phyloP scores from a whole-genome alignment of 2,888 invertebrate genomes.

The Lasioglossum calceatum region DNA sequence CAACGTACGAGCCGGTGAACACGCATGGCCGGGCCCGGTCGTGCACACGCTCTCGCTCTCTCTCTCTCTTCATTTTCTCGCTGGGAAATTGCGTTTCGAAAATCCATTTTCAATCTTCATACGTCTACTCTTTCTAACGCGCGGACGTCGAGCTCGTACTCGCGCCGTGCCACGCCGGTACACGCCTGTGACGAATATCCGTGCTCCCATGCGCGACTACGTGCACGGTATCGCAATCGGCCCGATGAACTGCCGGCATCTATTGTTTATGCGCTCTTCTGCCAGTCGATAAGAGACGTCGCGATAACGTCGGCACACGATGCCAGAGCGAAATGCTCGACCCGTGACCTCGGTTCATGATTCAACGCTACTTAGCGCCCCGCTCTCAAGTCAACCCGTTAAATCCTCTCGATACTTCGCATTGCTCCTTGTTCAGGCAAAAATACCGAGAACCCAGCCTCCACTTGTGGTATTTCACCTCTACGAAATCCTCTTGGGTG shows the following conservation, averaged over 20 bases:
- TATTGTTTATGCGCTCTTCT: slow-evolving; percentile 43
- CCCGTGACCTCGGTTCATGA: not conserved
- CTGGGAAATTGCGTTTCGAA: slow-evolving; percentile 75
- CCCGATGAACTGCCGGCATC: slow-evolving; percentile 35
- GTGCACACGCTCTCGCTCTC: slow-evolving; percentile 54
- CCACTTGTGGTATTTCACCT: not conserved
- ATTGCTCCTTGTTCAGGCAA: not conserved
- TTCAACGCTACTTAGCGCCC: not conserved
- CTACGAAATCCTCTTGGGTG: not conserved
- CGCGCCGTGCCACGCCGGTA: slow-evolving; percentile 55
- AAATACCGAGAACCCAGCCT: not conserved
- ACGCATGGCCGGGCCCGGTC: slow-evolving; percentile 48
- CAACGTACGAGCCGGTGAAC: slow-evolving; percentile 55
- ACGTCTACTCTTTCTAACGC: slow-evolving; percentile 61
- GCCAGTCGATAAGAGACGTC: slow-evolving; percentile 8
- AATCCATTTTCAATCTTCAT: slow-evolving; percentile 76
- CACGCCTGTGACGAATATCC: slow-evolving; percentile 46
- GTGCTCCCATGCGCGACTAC: slow-evolving; percentile 45
- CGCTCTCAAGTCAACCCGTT: not conserved
- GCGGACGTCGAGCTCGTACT: slow-evolving; percentile 46
- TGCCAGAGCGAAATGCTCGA: not conserved
- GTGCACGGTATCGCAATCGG: slow-evolving; percentile 42
- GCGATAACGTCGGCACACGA: not conserved
- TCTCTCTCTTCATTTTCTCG: slow-evolving; percentile 75
- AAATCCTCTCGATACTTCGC: not conserved